Base-by-base conservation (phyloP, 1,140 invertebrate genomes). In the Achatina immaculata region DNA sequence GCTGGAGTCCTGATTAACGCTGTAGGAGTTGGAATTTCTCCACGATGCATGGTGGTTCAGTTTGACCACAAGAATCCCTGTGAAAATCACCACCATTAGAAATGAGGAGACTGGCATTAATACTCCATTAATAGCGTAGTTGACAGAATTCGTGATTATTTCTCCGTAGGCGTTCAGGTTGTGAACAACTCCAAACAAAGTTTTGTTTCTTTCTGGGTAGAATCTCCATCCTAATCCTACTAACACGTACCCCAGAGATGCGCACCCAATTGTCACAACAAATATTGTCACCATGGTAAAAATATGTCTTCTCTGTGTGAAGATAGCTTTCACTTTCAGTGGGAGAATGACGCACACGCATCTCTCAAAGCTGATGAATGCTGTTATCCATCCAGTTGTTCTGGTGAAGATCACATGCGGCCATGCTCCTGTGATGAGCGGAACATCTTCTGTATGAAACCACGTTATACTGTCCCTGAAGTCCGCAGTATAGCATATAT, bases 311-410 rank as follows among this genome's bases (percentile, higher is more conserved):
- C 28, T 34, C 21, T 42, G 42, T 1, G 71, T 73, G 43, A 73
- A 43, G 19, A 73, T 45, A 24, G 48, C 24, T 48, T 51, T 73
- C 6, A 73, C 71, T 45, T 48, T 73, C 21, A 73, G 34, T 3
- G 71, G 71, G 9, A 43, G 43, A 7, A 48, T 48, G 28, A 73
- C 43, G 34, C 71, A 73, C 3, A 73, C 6, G 28, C 71, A 73
- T 73, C 71, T 24, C 43, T 73, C 43, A 28, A 73, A 51, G 9
- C 38, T 73, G 43, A 73, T 48, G 28, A 73, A 73, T 1, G 40
- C 42, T 0, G 71, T 73, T 21, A 73, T 73, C 71, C 71, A 73
- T 31, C 71, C 38, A 34, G 71, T 45, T 1, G 42, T 73, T 16
- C 71, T 6, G 21, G 42, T 45, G 34, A 73, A 73, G 24, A 73